Evolutionary conservation across 2,113 vertebrate species (phyloP).

Genomic region (Rattus norvegicus): GRCr8 NC_086024.1:130403001-130403500

Average conservation of each 20-base stretch:
- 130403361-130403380: no score
- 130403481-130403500: no score
- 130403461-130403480: no score
- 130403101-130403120: neutral
- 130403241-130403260: neutral
- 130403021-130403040: accelerated
- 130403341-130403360: no score
- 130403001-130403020: neutral
- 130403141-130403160: neutral
- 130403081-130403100: no score
- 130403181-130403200: neutral
- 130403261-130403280: neutral
- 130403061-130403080: neutral
- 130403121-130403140: neutral
- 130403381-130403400: no score
- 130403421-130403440: no score
- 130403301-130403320: neutral
- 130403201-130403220: neutral
- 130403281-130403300: neutral
- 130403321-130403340: neutral
- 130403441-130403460: no score
- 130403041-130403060: neutral
- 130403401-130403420: no score
- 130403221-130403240: neutral
- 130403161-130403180: neutral